Percentiles rank a stretch among this genome's conserved stretches.
Conservation (phyloP, 2,888 invertebrate genomes). For the Imbricaverruca yamaguchii region DNA sequence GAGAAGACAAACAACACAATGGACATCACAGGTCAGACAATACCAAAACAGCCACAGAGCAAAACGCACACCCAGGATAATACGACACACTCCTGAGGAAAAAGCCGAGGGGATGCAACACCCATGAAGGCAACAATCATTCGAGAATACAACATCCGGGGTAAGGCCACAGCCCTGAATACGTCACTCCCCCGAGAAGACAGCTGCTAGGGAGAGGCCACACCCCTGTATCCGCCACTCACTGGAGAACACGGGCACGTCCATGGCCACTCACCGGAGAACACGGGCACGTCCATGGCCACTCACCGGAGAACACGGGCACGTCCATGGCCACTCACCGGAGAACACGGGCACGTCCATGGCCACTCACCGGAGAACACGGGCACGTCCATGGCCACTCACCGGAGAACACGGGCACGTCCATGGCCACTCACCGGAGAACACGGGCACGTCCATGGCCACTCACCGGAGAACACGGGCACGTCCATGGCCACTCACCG, state of each 20-base stretch:
- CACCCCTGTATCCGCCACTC: constrained; percentile 18
- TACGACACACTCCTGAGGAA: too few species aligned
- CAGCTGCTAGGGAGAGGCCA: neutral
- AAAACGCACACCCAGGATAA: neutral
- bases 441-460: neutral
- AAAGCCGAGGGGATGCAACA: too few species aligned
- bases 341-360: constrained; percentile 99
- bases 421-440: constrained; percentile 71
- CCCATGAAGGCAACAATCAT: too few species aligned
- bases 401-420: constrained; percentile 95
- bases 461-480: constrained; percentile 81
- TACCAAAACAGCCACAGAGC: neutral
- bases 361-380: constrained; percentile 53
- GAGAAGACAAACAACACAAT: too few species aligned
- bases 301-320: constrained; percentile 44
- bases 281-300: constrained; percentile 98
- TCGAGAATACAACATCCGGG: too few species aligned
- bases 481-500: constrained; percentile 88
- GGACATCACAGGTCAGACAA: neutral
- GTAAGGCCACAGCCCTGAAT: too few species aligned
- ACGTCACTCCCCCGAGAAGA: neutral
- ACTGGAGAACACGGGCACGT: constrained; percentile 95
- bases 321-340: constrained; percentile 43
- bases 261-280: constrained; percentile 78
- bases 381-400: constrained; percentile 19